Evolutionary conservation across 2,113 vertebrate genomes (phyloP).

Genomic region (Brachyistius frenatus): DNA sequence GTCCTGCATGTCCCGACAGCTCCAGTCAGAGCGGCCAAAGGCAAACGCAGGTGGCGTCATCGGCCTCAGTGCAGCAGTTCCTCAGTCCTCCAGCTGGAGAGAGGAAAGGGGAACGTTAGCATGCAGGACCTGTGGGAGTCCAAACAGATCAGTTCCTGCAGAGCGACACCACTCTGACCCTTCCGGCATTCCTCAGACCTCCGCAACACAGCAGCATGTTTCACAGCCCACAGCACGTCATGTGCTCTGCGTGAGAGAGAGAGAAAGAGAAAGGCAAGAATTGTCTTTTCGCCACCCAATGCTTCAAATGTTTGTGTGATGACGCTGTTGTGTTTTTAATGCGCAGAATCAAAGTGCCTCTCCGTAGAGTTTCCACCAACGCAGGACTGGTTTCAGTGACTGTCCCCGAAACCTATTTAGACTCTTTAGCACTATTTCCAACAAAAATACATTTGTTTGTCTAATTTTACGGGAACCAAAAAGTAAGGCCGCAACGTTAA

Average conservation of each 20-base stretch:
- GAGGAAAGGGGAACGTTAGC: conserved; percentile 4
- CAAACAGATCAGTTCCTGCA: conserved; percentile 69
- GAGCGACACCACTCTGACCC: conserved; percentile 66
- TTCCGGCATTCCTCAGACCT: conserved; percentile 83
- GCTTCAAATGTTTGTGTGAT: conserved; percentile 30
- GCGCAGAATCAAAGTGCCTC: neutral
- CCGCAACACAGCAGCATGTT: conserved; percentile 65
- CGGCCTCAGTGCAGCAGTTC: neutral
- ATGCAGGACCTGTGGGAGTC: conserved; percentile 58
- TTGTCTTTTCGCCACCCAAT: conserved; percentile 25
- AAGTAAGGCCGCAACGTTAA: no score
- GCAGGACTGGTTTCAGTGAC: no score
- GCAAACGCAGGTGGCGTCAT: neutral
- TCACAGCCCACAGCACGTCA: conserved; percentile 77
- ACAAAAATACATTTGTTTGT: no score
- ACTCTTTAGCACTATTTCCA: no score
- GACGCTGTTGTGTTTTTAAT: neutral
- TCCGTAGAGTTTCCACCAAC: no score
- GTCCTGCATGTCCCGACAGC: conserved; percentile 3
- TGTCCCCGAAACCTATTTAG: no score
- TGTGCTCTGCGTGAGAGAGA: conserved; percentile 49
- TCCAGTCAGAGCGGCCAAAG: neutral
- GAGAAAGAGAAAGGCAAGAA: conserved; percentile 23
- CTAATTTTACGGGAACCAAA: no score
- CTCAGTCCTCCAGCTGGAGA: neutral